These are phyloP conservation scores for Oreochromis tanganicae DNA, from an alignment of 2,113 vertebrate species.

Conservation along the genomic window DNA sequence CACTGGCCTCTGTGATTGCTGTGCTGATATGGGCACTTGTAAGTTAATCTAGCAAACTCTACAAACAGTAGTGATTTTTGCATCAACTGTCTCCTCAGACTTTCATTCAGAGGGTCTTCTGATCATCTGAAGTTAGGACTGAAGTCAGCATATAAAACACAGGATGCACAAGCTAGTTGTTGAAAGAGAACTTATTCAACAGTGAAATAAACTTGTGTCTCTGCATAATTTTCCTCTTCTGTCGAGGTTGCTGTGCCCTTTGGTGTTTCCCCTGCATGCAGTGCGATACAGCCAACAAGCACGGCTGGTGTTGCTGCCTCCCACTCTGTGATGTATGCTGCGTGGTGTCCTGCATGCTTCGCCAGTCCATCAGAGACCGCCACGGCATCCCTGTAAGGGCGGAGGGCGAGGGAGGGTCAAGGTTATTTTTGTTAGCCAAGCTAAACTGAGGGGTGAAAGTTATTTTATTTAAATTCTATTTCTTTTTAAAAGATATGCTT, in stretches of 20 bases:
- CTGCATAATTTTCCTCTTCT: background rate
- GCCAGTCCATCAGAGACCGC: too few relatives aligned
- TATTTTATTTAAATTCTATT: rapidly evolving
- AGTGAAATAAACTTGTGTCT: rapidly evolving
- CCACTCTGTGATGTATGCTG: background rate
- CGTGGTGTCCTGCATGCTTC: too few relatives aligned
- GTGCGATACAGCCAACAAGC: rapidly evolving
- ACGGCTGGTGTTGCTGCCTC: background rate
- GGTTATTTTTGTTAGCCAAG: too few relatives aligned
- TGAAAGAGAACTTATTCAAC: too few relatives aligned
- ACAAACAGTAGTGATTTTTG: rapidly evolving
- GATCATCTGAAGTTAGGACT: too few relatives aligned
- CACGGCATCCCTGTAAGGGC: too few relatives aligned
- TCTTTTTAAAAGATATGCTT: too few relatives aligned
- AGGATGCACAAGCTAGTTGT: too few relatives aligned
- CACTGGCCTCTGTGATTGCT: conserved; percentile 68
- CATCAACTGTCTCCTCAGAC: rapidly evolving
- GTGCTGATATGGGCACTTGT: conserved; percentile 64
- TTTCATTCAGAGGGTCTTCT: background rate
- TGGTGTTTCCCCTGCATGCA: background rate
- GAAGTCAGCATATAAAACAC: background rate
- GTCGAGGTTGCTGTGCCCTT: background rate
- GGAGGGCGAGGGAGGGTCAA: too few relatives aligned
- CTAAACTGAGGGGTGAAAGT: too few relatives aligned
- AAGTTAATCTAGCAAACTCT: conserved; percentile 11